Conservation (phyloP, 2,797 vertebrate genomes). For the Synaphobranchus kaupii region DNA sequence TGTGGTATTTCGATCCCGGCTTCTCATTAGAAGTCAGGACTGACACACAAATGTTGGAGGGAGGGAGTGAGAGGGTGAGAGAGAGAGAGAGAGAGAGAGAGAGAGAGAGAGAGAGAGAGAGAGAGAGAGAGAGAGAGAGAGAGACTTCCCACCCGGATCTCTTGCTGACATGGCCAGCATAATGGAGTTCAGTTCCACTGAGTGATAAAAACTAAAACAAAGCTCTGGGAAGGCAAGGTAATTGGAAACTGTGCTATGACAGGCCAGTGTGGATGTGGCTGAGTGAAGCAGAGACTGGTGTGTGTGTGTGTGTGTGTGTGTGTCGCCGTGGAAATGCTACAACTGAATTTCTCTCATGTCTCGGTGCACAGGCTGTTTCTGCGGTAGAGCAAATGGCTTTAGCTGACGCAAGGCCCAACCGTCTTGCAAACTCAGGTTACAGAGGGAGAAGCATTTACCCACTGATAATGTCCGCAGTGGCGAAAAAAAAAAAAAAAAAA, state of each 20-base stretch:
- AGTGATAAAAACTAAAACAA: slow-evolving; percentile 56
- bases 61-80: neutral
- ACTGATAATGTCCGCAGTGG: neutral
- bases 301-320: neutral
- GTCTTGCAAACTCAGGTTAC: neutral
- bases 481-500: too few relatives aligned
- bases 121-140: neutral
- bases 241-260: slow-evolving; percentile 52
- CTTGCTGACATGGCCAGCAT: slow-evolving; percentile 57
- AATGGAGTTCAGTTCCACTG: slow-evolving; percentile 52
- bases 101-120: neutral
- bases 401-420: neutral
- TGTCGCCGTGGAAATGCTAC: neutral
- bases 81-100: neutral
- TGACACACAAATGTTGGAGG: slow-evolving; percentile 51
- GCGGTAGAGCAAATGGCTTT: neutral
- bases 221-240: slow-evolving; percentile 52
- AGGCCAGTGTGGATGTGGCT: slow-evolving; percentile 46
- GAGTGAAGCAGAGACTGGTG: slow-evolving; percentile 49
- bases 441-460: neutral
- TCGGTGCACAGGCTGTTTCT: neutral
- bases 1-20: slow-evolving; percentile 60
- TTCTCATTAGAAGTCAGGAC: slow-evolving; percentile 72
- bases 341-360: neutral
- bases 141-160: slow-evolving; percentile 43